phyloP scores from a whole-genome alignment of 2,797 vertebrate genomes.

The Pseudochirops cupreus region DNA sequence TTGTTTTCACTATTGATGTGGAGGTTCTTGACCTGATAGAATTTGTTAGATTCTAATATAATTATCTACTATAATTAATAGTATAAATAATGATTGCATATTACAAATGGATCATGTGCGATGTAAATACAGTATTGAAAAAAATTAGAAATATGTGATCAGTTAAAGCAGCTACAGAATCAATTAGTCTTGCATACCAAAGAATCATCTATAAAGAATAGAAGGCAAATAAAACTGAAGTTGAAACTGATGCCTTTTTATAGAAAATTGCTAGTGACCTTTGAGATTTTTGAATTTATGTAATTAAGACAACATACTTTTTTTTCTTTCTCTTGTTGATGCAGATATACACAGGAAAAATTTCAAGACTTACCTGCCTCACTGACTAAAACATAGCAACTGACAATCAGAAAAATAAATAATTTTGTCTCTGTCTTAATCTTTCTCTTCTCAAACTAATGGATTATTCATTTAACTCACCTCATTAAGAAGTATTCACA shows the following conservation, averaged over 20 bases:
- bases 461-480: neutral
- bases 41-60: neutral
- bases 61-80: too few species aligned
- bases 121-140: neutral
- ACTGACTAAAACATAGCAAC: neutral
- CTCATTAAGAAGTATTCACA: neutral
- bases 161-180: neutral
- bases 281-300: neutral
- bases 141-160: slow-evolving; percentile 43
- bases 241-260: neutral
- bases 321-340: neutral
- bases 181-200: slow-evolving; percentile 4
- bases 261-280: neutral
- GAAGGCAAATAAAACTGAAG: neutral
- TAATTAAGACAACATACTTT: neutral
- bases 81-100: too few species aligned
- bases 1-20: neutral
- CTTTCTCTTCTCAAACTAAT: neutral
- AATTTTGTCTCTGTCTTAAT: neutral
- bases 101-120: neutral
- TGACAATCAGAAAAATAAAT: neutral
- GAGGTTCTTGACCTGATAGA: neutral
- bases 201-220: neutral
- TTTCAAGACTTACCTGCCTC: neutral
- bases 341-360: neutral